A percentile compares a stretch with the other conserved stretches of the same genome.
Conservation (phyloP, 2,797 vertebrate species). For the Falco novaeseelandiae region DNA sequence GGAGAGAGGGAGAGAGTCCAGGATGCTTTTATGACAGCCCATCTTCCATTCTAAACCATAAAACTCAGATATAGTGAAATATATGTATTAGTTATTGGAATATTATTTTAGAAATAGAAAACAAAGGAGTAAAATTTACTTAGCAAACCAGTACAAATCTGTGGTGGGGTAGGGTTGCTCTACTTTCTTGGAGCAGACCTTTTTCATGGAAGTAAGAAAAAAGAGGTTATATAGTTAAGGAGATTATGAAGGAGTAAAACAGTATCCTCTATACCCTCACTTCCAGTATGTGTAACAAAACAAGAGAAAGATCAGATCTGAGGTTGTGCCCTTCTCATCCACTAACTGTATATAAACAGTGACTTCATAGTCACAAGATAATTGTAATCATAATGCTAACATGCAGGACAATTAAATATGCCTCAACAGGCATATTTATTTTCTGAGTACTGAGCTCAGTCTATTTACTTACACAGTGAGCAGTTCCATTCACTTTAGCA, state of each 20-base stretch:
- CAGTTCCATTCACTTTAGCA: not conserved
- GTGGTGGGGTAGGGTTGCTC: not conserved
- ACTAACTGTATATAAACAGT: not conserved
- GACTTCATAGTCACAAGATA: not conserved
- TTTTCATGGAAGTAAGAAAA: not conserved
- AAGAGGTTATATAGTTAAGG: not conserved
- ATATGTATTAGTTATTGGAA: not conserved
- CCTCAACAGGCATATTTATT: not conserved
- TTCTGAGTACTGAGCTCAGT: not conserved
- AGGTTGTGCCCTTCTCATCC: not conserved
- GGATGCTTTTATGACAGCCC: not conserved
- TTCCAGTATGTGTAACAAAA: not conserved
- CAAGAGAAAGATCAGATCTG: not conserved
- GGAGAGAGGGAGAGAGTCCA: not conserved
- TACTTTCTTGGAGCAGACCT: not conserved
- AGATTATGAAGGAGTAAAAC: not conserved
- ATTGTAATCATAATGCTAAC: not conserved
- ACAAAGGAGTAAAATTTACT: not conserved
- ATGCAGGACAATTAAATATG: not conserved
- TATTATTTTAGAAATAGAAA: not conserved
- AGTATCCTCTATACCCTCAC: not conserved
- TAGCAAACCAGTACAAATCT: not conserved
- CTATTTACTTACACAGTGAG: not conserved
- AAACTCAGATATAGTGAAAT: not conserved
- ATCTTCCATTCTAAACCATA: not conserved